Conservation (phyloP, 2,113 vertebrate species). For the Anseranas semipalmata region DNA sequence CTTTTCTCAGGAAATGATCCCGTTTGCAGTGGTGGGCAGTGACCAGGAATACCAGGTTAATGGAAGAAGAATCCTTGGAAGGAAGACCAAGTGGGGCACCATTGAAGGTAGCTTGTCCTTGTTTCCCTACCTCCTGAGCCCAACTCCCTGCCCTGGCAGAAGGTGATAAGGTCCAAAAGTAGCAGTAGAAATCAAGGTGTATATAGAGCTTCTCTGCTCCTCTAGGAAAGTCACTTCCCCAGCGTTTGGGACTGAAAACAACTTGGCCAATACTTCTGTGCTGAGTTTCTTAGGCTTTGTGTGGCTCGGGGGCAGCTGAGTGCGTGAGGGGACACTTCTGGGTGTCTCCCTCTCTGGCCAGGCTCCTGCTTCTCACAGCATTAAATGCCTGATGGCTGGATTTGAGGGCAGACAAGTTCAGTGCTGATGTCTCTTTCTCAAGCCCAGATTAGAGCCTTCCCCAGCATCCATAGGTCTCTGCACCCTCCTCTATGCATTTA, state of each 20-base stretch:
- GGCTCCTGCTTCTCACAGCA: background rate
- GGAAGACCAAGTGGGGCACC: slow-evolving; percentile 98
- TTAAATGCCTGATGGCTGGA: background rate
- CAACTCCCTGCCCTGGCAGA: background rate
- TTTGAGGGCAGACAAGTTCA: background rate
- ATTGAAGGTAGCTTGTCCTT: slow-evolving; percentile 88
- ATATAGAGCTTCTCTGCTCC: background rate
- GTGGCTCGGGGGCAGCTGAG: rapidly evolving
- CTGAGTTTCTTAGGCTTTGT: background rate
- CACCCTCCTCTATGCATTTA: background rate
- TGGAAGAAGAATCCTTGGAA: slow-evolving; percentile 92
- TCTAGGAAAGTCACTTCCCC: background rate
- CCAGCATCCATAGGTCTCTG: background rate
- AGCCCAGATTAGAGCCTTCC: background rate
- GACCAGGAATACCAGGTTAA: slow-evolving; percentile 98
- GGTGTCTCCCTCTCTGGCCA: background rate
- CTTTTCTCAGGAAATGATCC: slow-evolving; percentile 91
- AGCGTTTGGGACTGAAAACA: background rate
- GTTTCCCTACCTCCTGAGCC: background rate
- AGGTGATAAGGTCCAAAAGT: background rate
- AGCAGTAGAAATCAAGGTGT: background rate
- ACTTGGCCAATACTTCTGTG: background rate
- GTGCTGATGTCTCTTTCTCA: background rate
- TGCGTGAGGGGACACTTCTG: background rate
- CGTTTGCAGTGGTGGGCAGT: slow-evolving; percentile 97